Evolutionary conservation across 2,113 vertebrate species (phyloP), one percentile per base, ranked within the genome.

Genomic region (Cricetomys ansorgei): DNA sequence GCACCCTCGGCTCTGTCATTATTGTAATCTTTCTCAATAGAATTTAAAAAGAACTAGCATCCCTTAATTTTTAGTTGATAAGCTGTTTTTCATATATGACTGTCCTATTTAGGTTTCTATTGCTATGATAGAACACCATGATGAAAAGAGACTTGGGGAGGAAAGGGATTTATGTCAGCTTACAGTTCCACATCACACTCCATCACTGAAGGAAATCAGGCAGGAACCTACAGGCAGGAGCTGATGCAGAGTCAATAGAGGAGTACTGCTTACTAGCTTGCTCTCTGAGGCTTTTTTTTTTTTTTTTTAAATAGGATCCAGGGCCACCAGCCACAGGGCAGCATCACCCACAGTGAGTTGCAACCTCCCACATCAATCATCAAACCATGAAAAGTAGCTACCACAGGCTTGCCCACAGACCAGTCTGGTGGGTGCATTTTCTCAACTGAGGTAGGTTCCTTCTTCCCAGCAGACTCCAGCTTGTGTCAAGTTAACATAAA

Each of bases 11-110:
- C 31, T 79, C 48, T 76, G 48, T 21, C 48, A 50, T 17, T 40
- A 40, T 92, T 96, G 80, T 76, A 75, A 87, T 87, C 75, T 94
- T 89, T 95, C 80, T 81, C 94, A 64, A 50, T 57, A 50, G 73
- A 17, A 45, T 50, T 43, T 79, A 53, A 90, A 96, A 89, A 88
- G 50, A 81, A 34, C 31, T 76, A 87, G 80, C 23, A 76, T 29
- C 40, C 75, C 9, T 59, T 96, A 53, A 10, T 76, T 83, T 76
- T 88, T 72, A 45, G 48, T 67, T 59, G 73, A 53, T 65, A 62
- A 79, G 37, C 2, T 67, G 2, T 67, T 80, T 92, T 37, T 80
- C 77, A 55, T 25, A n/a, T 23, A 13, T 25, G 34, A n/a, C 37
- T 57, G 50, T 23, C 50, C 50, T n/a, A 6, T 19, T 80, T n/a